Percentiles rank a stretch among this genome's conserved stretches.
Evolutionary conservation across 1,140 invertebrate species (phyloP).

Genomic region (Drosophila pruinosa): DNA sequence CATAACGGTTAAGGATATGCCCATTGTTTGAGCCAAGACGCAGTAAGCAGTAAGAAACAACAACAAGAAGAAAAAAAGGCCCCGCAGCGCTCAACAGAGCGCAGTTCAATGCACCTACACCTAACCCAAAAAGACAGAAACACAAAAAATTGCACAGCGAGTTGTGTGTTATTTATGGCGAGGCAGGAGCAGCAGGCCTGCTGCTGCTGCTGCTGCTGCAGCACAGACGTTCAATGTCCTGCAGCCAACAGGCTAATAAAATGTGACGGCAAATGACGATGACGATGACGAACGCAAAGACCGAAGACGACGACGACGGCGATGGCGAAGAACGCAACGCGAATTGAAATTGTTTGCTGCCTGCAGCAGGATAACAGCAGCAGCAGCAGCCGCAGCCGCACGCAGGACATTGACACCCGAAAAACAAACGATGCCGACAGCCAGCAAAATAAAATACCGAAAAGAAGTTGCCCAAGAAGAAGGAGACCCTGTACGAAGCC

Average conservation of each 20-base stretch:
- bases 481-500: conserved; percentile 29
- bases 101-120: conserved; percentile 75
- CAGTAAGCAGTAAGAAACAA: not conserved
- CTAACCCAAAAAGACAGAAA: conserved; percentile 56
- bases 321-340: conserved; percentile 53
- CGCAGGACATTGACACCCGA: conserved; percentile 78
- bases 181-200: conserved; percentile 61
- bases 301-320: not conserved
- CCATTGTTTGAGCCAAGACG: conserved; percentile 29
- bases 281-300: not conserved
- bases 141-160: conserved; percentile 21
- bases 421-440: conserved; percentile 47
- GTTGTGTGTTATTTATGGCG: conserved; percentile 63
- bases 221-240: conserved; percentile 71
- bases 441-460: conserved; percentile 33
- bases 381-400: conserved; percentile 31
- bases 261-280: conserved; percentile 52
- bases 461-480: too few relatives aligned
- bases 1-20: not conserved
- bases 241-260: conserved; percentile 78
- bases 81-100: conserved; percentile 23
- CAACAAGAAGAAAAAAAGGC: not conserved
- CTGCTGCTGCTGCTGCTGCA: too few relatives aligned
- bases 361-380: conserved; percentile 44
- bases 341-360: conserved; percentile 55